Percentiles rank a stretch among this genome's conserved stretches.
These are phyloP conservation scores for Corynorhinus townsendii DNA, from an alignment of 2,113 vertebrate species.

Conservation along the genomic window DNA sequence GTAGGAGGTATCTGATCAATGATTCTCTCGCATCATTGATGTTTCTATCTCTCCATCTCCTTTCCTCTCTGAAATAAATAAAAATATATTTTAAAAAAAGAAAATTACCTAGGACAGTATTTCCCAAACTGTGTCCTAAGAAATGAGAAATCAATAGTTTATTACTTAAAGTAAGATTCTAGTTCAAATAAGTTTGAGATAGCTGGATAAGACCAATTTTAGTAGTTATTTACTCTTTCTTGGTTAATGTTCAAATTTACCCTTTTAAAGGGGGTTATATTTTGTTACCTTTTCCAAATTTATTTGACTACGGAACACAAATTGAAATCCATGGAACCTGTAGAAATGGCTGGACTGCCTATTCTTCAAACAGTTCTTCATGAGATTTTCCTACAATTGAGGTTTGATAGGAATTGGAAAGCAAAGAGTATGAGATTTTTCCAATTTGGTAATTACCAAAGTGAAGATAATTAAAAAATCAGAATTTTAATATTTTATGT, in stretches of 20 bases:
- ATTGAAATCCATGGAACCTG: neutral
- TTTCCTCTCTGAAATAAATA: too few relatives aligned
- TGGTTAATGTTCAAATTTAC: neutral
- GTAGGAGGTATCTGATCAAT: too few relatives aligned
- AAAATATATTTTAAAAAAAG: too few relatives aligned
- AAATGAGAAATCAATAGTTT: neutral
- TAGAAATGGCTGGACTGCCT: neutral
- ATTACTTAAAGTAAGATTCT: constrained; percentile 24
- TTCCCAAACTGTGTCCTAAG: constrained; percentile 15
- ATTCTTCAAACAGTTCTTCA: neutral
- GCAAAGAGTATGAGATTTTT: neutral
- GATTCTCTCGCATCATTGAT: too few relatives aligned
- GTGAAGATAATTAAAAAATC: constrained; percentile 12
- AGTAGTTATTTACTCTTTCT: neutral
- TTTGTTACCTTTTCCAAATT: neutral
- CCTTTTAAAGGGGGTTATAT: neutral
- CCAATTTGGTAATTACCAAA: neutral
- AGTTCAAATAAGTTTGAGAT: neutral
- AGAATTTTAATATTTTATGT: neutral
- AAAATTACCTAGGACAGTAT: neutral
- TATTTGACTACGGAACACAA: neutral
- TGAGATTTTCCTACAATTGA: neutral
- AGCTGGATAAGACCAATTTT: neutral
- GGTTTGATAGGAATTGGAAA: constrained; percentile 1
- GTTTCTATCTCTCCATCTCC: too few relatives aligned